These are phyloP conservation scores for Aleiodes sp. DNA, from an alignment of 1,140 invertebrate species.

Conservation along the genomic window DNA sequence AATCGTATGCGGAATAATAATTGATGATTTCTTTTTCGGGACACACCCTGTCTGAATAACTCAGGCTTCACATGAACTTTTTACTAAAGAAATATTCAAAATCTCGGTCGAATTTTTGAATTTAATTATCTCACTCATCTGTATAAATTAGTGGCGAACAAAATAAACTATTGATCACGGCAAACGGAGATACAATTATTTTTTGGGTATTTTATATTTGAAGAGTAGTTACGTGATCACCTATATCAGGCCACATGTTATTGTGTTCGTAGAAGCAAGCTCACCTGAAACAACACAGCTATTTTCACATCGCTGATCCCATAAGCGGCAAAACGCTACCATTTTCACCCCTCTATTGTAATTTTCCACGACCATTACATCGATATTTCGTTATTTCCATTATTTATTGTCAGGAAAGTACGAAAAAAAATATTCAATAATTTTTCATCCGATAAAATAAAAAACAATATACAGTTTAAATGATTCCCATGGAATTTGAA, in stretches of 20 bases:
- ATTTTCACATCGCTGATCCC: constrained; percentile 64
- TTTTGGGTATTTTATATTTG: background rate
- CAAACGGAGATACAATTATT: too few relatives aligned
- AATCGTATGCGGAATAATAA: constrained; percentile 26
- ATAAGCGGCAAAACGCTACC: constrained; percentile 52
- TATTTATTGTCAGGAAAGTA: background rate
- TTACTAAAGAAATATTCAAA: too few relatives aligned
- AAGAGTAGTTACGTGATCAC: background rate
- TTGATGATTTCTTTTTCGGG: background rate
- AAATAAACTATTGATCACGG: too few relatives aligned
- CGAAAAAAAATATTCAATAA: too few relatives aligned
- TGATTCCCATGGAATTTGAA: too few relatives aligned
- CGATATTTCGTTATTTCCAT: constrained; percentile 29
- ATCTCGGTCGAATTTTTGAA: too few relatives aligned
- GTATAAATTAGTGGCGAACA: too few relatives aligned
- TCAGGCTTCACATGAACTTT: too few relatives aligned
- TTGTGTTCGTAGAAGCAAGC: constrained; percentile 56
- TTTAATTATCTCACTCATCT: too few relatives aligned
- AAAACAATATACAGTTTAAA: too few relatives aligned
- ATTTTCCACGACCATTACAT: constrained; percentile 18
- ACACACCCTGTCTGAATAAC: too few relatives aligned
- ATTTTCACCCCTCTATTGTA: constrained; percentile 62
- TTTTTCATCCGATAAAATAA: too few relatives aligned
- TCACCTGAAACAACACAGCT: constrained; percentile 65
- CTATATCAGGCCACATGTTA: constrained; percentile 14